phyloP scores from a whole-genome alignment of 2,113 vertebrate genomes.

The Ceyx melanurus region DNA sequence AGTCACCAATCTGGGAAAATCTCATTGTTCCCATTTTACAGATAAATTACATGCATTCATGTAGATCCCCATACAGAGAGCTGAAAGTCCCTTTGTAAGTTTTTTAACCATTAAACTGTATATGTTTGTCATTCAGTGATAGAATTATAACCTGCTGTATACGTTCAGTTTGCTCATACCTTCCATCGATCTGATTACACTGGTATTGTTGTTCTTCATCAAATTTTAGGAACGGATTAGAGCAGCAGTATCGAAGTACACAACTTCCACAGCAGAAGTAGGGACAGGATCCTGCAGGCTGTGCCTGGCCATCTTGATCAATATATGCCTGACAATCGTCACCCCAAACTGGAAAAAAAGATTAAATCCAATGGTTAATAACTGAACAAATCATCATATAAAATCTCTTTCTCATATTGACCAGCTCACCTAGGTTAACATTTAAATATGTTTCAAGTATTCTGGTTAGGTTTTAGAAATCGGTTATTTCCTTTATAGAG shows the following conservation, averaged over 20 bases:
- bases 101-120: neutral
- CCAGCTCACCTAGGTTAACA: neutral
- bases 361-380: neutral
- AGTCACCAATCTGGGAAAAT: neutral
- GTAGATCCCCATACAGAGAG: neutral
- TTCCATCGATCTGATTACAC: neutral
- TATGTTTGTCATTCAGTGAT: neutral
- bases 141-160: neutral
- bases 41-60: neutral
- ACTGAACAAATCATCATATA: neutral
- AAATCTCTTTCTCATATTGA: neutral
- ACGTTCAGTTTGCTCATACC: slow-evolving; percentile 4
- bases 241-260: slow-evolving; percentile 38
- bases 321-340: slow-evolving; percentile 7
- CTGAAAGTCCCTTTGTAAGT: neutral
- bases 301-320: neutral
- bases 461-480: neutral
- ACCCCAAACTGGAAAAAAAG: neutral
- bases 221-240: neutral
- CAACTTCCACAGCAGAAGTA: slow-evolving; percentile 67
- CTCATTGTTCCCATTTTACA: neutral
- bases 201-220: neutral
- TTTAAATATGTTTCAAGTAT: neutral
- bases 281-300: slow-evolving; percentile 4
- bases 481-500: neutral